Evolutionary conservation across 1,140 invertebrate species (phyloP).

Genomic region (Cyphomyrmex costatus): DNA sequence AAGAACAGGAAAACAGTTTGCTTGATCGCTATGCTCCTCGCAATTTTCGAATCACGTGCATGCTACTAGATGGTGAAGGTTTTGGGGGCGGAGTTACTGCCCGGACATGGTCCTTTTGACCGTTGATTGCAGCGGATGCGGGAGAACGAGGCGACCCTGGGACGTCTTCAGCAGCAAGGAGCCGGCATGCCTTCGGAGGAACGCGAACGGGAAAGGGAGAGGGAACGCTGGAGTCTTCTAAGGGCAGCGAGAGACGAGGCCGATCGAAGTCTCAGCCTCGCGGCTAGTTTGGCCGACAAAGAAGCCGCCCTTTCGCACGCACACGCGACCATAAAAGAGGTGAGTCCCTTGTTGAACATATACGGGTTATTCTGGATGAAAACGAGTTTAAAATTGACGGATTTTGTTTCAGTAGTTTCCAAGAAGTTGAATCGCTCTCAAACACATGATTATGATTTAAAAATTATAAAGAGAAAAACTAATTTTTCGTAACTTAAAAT

Average conservation of each 20-base stretch:
- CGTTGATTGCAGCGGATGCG: slow-evolving; percentile 89
- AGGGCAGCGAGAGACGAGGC: slow-evolving; percentile 96
- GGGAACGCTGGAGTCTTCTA: slow-evolving; percentile 95
- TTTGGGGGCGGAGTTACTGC: slow-evolving; percentile 84
- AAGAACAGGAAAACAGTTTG: background rate
- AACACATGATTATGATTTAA: background rate
- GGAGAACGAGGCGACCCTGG: slow-evolving; percentile 91
- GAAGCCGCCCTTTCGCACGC: slow-evolving; percentile 94
- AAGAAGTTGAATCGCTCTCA: background rate
- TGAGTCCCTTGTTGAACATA: slow-evolving; percentile 75
- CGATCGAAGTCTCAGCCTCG: slow-evolving; percentile 94
- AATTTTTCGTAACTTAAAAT: background rate
- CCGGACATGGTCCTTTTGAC: slow-evolving; percentile 88
- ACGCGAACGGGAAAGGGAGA: slow-evolving; percentile 92
- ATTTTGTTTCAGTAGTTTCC: background rate
- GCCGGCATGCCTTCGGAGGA: slow-evolving; percentile 86
- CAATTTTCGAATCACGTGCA: slow-evolving; percentile 54
- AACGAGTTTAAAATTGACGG: slow-evolving; percentile 28
- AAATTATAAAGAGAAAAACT: background rate
- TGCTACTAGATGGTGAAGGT: slow-evolving; percentile 68
- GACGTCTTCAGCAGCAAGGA: slow-evolving; percentile 87
- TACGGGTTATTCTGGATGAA: background rate
- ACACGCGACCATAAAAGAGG: slow-evolving; percentile 93
- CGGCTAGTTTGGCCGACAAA: slow-evolving; percentile 94
- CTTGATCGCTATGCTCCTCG: slow-evolving; percentile 22